phyloP scores from a whole-genome alignment of 1,140 invertebrate species.

The Danaus plexippus region DNA sequence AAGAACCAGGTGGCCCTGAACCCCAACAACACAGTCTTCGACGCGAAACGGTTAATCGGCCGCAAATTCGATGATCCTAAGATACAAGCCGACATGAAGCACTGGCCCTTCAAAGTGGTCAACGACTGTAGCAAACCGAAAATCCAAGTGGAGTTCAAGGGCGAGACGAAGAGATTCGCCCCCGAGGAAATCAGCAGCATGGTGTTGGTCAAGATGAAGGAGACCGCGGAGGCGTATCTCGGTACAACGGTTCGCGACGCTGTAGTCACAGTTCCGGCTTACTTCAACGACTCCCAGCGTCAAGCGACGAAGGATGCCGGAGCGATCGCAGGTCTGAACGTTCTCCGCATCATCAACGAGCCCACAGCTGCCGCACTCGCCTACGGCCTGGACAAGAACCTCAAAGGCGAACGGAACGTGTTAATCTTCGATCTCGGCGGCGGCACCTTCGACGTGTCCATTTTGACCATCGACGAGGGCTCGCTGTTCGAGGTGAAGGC shows the following conservation, averaged over 20 bases:
- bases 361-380: constrained; percentile 11
- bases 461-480: constrained; percentile 79
- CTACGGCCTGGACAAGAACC: constrained; percentile 8
- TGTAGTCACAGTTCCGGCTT: not conserved
- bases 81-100: constrained; percentile 22
- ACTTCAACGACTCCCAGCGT: too few relatives aligned
- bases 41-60: constrained; percentile 18
- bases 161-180: constrained; percentile 15
- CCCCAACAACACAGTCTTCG: constrained; percentile 5
- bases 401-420: constrained; percentile 2
- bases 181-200: constrained; percentile 5
- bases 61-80: constrained; percentile 19
- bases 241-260: too few relatives aligned
- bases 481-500: constrained; percentile 77
- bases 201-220: not conserved
- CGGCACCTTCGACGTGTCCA: constrained; percentile 78
- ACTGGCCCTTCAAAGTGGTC: constrained; percentile 21
- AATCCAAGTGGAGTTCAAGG: constrained; percentile 19
- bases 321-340: constrained; percentile 10
- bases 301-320: not conserved
- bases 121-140: constrained; percentile 18
- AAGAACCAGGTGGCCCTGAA: too few relatives aligned
- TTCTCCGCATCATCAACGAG: constrained; percentile 1
- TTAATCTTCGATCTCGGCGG: constrained; percentile 38
- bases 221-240: too few relatives aligned